phyloP scores from a whole-genome alignment of 2,797 vertebrate species.

The Macrochelys suwanniensis region DNA sequence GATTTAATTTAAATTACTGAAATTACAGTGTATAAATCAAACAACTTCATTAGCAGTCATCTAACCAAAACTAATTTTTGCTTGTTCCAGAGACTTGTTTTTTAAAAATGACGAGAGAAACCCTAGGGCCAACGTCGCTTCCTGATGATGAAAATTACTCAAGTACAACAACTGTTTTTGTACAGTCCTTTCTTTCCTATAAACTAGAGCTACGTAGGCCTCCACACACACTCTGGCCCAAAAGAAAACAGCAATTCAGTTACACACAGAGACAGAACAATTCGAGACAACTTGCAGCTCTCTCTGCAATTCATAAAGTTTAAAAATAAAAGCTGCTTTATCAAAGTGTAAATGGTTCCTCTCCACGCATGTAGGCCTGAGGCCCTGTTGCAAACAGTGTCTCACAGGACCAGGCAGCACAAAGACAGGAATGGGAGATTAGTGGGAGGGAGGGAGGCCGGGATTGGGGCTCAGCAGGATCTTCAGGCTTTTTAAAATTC shows the following conservation, averaged over 20 bases:
- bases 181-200: slow-evolving; percentile 65
- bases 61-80: slow-evolving; percentile 15
- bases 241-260: slow-evolving; percentile 50
- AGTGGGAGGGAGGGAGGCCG: slow-evolving; percentile 82
- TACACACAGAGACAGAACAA: slow-evolving; percentile 45
- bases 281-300: slow-evolving; percentile 40
- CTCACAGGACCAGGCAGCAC: slow-evolving; percentile 88
- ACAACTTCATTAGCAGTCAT: background rate
- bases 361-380: slow-evolving; percentile 76
- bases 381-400: slow-evolving; percentile 83
- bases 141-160: slow-evolving; percentile 78
- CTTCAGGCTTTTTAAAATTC: slow-evolving; percentile 87
- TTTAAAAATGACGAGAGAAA: slow-evolving; percentile 12
- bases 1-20: background rate
- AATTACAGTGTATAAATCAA: background rate
- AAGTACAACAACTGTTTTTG: slow-evolving; percentile 71
- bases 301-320: slow-evolving; percentile 59
- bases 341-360: slow-evolving; percentile 64
- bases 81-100: slow-evolving; percentile 15
- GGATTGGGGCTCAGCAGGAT: slow-evolving; percentile 86
- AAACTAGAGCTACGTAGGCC: slow-evolving; percentile 36
- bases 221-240: background rate
- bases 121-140: slow-evolving; percentile 53
- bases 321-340: slow-evolving; percentile 69
- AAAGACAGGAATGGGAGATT: slow-evolving; percentile 89